These are phyloP conservation scores for Rhamnusium bicolor DNA, from an alignment of 2,888 invertebrate genomes.

Conservation along the genomic window DNA sequence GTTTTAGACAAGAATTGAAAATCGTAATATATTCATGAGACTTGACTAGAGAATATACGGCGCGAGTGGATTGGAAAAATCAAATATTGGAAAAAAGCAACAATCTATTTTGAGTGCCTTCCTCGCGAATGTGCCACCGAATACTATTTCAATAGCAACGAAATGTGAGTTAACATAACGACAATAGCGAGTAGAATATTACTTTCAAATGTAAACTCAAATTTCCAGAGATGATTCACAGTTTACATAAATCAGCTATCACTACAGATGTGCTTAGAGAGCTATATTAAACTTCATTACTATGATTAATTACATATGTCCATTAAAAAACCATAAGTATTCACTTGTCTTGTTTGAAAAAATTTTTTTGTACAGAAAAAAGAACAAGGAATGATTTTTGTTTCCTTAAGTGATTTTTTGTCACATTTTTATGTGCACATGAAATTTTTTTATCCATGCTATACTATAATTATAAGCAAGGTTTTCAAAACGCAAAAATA, in stretches of 20 bases:
- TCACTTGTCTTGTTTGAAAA: too few species aligned
- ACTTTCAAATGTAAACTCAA: neutral
- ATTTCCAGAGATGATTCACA: neutral
- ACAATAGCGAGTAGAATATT: neutral
- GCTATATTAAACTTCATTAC: too few species aligned
- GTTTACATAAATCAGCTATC: neutral
- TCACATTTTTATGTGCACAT: too few species aligned
- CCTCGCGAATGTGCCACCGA: conserved; percentile 33
- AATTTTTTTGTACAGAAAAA: too few species aligned
- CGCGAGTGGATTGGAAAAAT: conserved; percentile 48
- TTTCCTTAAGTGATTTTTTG: too few species aligned
- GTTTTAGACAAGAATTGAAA: neutral
- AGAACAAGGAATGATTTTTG: too few species aligned
- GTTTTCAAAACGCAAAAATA: too few species aligned
- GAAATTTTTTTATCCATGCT: too few species aligned
- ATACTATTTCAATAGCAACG: neutral
- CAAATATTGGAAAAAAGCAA: conserved; percentile 56
- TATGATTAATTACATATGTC: neutral
- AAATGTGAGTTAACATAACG: neutral
- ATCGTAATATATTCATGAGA: neutral
- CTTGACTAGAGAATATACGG: neutral
- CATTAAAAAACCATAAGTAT: neutral
- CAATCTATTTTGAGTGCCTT: conserved; percentile 51
- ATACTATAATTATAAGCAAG: too few species aligned
- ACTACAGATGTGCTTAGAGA: neutral